These are phyloP conservation scores for Diphyllodes magnificus DNA, from an alignment of 2,113 vertebrate genomes.

Conservation along the genomic window DNA sequence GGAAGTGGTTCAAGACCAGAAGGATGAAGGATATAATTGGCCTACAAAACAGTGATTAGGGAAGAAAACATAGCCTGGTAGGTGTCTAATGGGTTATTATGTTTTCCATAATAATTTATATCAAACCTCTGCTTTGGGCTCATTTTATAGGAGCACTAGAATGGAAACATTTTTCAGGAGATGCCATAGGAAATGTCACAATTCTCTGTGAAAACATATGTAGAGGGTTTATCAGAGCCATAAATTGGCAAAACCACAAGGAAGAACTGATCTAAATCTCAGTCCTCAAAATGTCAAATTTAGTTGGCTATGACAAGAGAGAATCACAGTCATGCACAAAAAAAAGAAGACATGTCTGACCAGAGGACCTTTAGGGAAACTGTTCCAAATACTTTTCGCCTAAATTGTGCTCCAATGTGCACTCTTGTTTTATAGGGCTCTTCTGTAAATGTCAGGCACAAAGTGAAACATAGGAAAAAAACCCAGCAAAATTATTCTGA, in stretches of 20 bases:
- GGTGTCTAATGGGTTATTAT: background rate
- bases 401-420: background rate
- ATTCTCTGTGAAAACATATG: background rate
- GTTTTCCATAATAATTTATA: background rate
- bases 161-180: conserved; percentile 11
- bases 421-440: background rate
- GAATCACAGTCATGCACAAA: background rate
- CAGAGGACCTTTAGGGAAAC: background rate
- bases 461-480: background rate
- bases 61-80: background rate
- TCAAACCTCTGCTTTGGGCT: background rate
- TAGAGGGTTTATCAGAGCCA: conserved; percentile 10
- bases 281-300: conserved; percentile 22
- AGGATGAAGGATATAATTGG: background rate
- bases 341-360: background rate
- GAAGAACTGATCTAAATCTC: conserved; percentile 18
- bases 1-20: background rate
- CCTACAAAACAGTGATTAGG: background rate
- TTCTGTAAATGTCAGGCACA: background rate
- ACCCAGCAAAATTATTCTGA: background rate
- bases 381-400: background rate
- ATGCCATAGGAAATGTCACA: conserved; percentile 23
- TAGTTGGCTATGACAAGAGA: background rate
- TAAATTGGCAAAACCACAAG: background rate
- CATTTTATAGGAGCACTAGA: background rate